Evolutionary conservation across 2,888 invertebrate genomes (phyloP).

Genomic region (Caenorhabditis macrosperma): DNA sequence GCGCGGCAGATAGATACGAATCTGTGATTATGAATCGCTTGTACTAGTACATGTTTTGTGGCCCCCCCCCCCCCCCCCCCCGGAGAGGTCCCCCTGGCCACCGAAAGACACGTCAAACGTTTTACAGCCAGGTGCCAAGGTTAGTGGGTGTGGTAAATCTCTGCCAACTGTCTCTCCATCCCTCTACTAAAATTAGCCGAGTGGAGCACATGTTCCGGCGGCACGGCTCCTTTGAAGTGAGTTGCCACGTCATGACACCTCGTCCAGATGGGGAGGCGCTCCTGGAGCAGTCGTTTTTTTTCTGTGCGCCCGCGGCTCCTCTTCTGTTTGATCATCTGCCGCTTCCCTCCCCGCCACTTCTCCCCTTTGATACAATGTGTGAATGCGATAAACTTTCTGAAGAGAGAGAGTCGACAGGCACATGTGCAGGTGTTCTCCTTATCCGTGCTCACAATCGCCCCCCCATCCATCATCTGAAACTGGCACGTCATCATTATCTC

Average conservation of each 20-base stretch:
- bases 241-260: slow-evolving; percentile 43
- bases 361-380: slow-evolving; percentile 35
- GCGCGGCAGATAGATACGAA: slow-evolving; percentile 34
- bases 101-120: slow-evolving; percentile 13
- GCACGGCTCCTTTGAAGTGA: slow-evolving; percentile 29
- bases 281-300: slow-evolving; percentile 22
- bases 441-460: neutral
- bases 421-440: too few species aligned
- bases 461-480: slow-evolving; percentile 10
- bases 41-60: slow-evolving; percentile 24
- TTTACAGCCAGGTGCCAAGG: slow-evolving; percentile 33
- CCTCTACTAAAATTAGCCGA: slow-evolving; percentile 34
- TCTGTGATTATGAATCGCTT: slow-evolving; percentile 51
- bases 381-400: slow-evolving; percentile 12
- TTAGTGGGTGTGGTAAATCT: slow-evolving; percentile 46
- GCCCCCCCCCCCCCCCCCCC: neutral
- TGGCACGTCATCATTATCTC: neutral
- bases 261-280: slow-evolving; percentile 39
- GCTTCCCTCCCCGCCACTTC: too few species aligned
- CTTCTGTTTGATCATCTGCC: slow-evolving; percentile 53
- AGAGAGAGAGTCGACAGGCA: neutral
- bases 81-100: neutral
- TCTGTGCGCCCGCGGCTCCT: slow-evolving; percentile 21
- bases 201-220: slow-evolving; percentile 39
- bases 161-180: slow-evolving; percentile 26